phyloP scores from a whole-genome alignment of 1,140 invertebrate species.

The Euschistus heros region DNA sequence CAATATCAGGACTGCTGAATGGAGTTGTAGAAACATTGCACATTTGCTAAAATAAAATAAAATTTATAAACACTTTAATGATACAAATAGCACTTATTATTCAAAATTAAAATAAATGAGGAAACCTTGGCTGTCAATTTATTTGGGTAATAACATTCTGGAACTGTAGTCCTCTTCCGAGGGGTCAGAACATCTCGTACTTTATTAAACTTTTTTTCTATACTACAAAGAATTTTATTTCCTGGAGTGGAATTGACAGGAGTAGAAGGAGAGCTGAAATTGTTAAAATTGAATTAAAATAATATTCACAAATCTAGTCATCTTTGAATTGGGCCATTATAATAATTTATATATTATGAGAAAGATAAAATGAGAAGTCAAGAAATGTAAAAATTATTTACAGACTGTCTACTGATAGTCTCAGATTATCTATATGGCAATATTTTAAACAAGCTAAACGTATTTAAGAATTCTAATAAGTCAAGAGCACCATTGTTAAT shows the following conservation, averaged over 20 bases:
- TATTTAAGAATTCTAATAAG: no score
- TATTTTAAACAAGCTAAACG: no score
- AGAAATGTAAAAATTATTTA: no score
- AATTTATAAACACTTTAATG: not conserved
- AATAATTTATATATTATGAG: no score
- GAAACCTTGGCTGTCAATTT: constrained; percentile 41
- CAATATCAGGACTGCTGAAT: constrained; percentile 51
- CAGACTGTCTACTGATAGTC: no score
- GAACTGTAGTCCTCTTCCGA: constrained; percentile 26
- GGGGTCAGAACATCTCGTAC: constrained; percentile 61
- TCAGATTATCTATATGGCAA: no score
- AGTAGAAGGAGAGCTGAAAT: constrained; percentile 12
- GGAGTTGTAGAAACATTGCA: constrained; percentile 63
- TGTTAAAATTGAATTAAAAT: no score
- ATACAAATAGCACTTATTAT: not conserved
- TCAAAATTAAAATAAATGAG: constrained; percentile 18
- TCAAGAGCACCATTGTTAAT: no score
- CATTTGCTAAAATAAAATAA: constrained; percentile 43
- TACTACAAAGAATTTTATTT: constrained; percentile 48
- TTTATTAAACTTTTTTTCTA: constrained; percentile 57
- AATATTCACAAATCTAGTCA: no score
- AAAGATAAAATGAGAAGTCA: no score
- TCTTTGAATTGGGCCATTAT: no score
- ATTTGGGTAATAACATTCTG: constrained; percentile 16
- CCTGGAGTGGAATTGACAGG: constrained; percentile 24